These are phyloP conservation scores for Oscheius onirici DNA, from an alignment of 2,888 invertebrate genomes.

Conservation along the genomic window DNA sequence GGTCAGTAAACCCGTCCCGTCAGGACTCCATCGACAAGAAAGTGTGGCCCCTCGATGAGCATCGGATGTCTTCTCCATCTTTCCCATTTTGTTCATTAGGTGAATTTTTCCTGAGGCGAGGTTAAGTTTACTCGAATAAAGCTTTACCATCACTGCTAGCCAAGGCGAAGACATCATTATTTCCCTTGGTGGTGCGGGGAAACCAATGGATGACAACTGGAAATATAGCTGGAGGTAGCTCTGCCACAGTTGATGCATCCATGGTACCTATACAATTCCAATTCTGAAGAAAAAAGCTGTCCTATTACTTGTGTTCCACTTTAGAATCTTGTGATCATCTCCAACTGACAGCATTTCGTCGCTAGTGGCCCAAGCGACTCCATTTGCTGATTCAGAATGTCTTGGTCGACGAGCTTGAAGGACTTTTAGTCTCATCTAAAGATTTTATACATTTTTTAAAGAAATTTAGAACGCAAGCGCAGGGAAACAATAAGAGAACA, in stretches of 20 bases:
- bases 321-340: constrained; percentile 88
- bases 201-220: constrained; percentile 53
- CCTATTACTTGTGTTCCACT: constrained; percentile 41
- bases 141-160: constrained; percentile 51
- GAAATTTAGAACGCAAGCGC: too few species aligned
- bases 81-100: constrained; percentile 86
- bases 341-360: constrained; percentile 80
- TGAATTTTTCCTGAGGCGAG: constrained; percentile 80
- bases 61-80: constrained; percentile 89
- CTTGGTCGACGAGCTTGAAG: constrained; percentile 30
- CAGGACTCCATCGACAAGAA: constrained; percentile 90
- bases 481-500: too few species aligned
- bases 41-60: constrained; percentile 88
- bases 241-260: constrained; percentile 42
- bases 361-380: constrained; percentile 31
- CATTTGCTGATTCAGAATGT: constrained; percentile 27
- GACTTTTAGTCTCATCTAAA: constrained; percentile 26
- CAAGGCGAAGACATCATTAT: constrained; percentile 50
- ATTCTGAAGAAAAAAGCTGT: not conserved
- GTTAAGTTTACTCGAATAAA: not conserved
- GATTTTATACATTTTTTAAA: too few species aligned
- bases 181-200: constrained; percentile 42
- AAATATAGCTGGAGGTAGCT: constrained; percentile 42
- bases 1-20: constrained; percentile 91
- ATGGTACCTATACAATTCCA: constrained; percentile 33